A percentile compares a stretch with the other conserved stretches of the same genome.
Evolutionary conservation across 2,888 invertebrate species (phyloP).

Genomic region (Gryllus longicercus): DNA sequence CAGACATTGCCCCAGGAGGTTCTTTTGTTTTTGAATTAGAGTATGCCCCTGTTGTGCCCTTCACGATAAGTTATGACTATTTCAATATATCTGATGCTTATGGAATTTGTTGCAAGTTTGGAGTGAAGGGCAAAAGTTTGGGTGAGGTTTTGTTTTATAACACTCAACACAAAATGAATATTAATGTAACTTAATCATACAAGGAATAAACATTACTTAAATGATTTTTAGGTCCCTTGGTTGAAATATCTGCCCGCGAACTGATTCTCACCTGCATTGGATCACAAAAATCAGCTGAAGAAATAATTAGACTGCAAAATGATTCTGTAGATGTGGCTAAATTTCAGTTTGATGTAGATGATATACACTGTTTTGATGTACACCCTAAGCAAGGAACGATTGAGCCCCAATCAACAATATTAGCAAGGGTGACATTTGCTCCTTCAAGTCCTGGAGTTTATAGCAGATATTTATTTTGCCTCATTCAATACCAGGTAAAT

Average conservation of each 20-base stretch:
- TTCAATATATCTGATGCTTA: slow-evolving; percentile 44
- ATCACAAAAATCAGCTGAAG: slow-evolving; percentile 34
- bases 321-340: slow-evolving; percentile 42
- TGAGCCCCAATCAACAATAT: slow-evolving; percentile 40
- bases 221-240: slow-evolving; percentile 38
- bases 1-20: slow-evolving; percentile 35
- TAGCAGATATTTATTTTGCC: slow-evolving; percentile 43
- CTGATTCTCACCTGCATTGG: slow-evolving; percentile 33
- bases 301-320: slow-evolving; percentile 46
- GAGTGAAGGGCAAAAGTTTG: neutral
- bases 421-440: slow-evolving; percentile 44
- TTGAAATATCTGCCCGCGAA: slow-evolving; percentile 33
- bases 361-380: slow-evolving; percentile 44
- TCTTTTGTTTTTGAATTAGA: slow-evolving; percentile 42
- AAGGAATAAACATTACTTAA: no score
- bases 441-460: slow-evolving; percentile 43
- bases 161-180: neutral
- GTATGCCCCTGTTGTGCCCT: slow-evolving; percentile 44
- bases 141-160: neutral
- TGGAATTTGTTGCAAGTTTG: neutral
- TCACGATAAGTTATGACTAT: slow-evolving; percentile 44
- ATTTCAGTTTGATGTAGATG: slow-evolving; percentile 46
- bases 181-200: no score
- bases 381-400: slow-evolving; percentile 44
- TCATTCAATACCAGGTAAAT: slow-evolving; percentile 47